phyloP scores from a whole-genome alignment of 2,113 vertebrate species.

The Coreoperca whiteheadi region DNA sequence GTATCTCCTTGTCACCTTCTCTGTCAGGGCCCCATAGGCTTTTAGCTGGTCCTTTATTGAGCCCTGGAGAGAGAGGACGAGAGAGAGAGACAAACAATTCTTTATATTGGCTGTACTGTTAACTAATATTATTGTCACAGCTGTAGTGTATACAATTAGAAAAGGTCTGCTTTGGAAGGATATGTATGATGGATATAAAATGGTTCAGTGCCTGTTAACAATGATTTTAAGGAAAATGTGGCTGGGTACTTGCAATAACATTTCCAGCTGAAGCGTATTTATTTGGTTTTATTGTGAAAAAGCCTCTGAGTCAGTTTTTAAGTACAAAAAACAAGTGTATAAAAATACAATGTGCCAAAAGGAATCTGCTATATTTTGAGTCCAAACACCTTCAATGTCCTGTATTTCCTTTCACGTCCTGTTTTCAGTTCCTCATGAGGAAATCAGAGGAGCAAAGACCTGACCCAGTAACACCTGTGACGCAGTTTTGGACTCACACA shows the following conservation, averaged over 20 bases:
- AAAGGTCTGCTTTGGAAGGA: not conserved
- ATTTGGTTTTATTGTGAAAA: slow-evolving; percentile 12
- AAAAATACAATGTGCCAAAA: slow-evolving; percentile 36
- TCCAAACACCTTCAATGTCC: slow-evolving; percentile 49
- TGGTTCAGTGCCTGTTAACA: not conserved
- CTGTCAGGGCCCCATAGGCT: slow-evolving; percentile 91
- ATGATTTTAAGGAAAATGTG: not conserved
- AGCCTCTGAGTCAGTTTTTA: slow-evolving; percentile 24
- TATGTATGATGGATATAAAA: not conserved
- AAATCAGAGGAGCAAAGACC: slow-evolving; percentile 52
- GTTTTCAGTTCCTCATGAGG: slow-evolving; percentile 63
- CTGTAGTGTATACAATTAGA: not conserved
- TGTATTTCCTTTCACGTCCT: slow-evolving; percentile 75
- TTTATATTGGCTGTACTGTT: not conserved
- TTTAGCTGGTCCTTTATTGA: slow-evolving; percentile 95
- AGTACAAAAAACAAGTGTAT: slow-evolving; percentile 22
- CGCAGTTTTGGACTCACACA: slow-evolving; percentile 23
- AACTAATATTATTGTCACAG: not conserved
- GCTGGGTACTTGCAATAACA: not conserved
- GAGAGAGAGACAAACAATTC: not conserved
- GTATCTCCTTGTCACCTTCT: slow-evolving; percentile 92
- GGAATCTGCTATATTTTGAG: slow-evolving; percentile 6
- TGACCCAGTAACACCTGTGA: slow-evolving; percentile 64
- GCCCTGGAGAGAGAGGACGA: slow-evolving; percentile 80
- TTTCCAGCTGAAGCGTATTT: slow-evolving; percentile 19